Percentiles rank a stretch among this genome's conserved stretches.
Evolutionary conservation across 23 tunicate genomes (phyloP).

Genomic region (Clavelina lepadiformis): DNA sequence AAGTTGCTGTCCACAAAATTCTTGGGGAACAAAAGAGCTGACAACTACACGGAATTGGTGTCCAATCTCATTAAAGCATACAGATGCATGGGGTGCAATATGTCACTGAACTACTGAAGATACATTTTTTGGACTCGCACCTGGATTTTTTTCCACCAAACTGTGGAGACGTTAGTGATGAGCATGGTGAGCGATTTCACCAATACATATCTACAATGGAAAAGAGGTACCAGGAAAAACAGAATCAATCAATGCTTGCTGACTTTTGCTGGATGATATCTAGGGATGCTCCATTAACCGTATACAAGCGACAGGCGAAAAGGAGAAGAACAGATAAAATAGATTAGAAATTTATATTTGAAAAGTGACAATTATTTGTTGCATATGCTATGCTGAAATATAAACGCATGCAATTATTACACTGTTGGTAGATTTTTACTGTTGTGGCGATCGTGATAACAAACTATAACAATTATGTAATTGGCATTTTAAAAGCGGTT

Average conservation of each 20-base stretch:
- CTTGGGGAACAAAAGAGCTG: constrained; percentile 2
- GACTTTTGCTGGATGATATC: constrained; percentile 17
- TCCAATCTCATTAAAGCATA: constrained; percentile 15
- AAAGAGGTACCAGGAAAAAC: constrained; percentile 12
- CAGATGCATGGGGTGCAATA: constrained; percentile 17
- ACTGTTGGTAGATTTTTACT: constrained; percentile 1
- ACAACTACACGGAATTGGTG: constrained; percentile 6
- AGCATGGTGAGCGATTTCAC: constrained; percentile 18
- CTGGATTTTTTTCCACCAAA: constrained; percentile 27
- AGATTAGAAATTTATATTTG: constrained; percentile 8
- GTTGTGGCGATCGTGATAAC: too few relatives aligned
- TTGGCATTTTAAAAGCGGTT: too few relatives aligned
- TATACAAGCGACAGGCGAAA: constrained; percentile 25
- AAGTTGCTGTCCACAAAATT: constrained; percentile 16
- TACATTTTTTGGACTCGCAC: constrained; percentile 25
- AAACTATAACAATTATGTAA: too few relatives aligned
- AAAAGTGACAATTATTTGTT: constrained; percentile 10
- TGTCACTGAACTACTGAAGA: constrained; percentile 24
- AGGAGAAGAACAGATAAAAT: constrained; percentile 13
- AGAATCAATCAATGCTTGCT: constrained; percentile 20
- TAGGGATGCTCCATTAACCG: constrained; percentile 10
- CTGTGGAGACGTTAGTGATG: constrained; percentile 21
- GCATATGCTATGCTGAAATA: background rate
- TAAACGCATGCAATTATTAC: constrained; percentile 18
- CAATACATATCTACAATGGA: constrained; percentile 20